Percentiles rank a stretch among this genome's conserved stretches.
These are phyloP conservation scores for Bradypus variegatus DNA, from an alignment of 2,797 vertebrate genomes.

Conservation along the genomic window DNA sequence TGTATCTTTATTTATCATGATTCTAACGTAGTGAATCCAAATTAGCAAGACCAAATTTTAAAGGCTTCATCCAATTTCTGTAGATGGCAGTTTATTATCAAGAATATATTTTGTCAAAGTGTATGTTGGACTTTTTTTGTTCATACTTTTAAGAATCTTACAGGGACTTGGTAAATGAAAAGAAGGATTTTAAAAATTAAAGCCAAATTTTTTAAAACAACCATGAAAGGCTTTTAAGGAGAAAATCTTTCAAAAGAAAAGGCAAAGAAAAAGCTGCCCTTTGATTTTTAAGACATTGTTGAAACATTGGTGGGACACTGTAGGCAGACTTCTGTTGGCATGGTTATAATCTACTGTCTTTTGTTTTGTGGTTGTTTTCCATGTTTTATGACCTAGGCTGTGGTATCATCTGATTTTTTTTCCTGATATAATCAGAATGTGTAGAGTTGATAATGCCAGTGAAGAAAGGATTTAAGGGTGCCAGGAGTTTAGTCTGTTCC, in stretches of 20 bases:
- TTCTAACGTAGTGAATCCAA: conserved; percentile 25
- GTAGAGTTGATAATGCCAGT: conserved; percentile 31
- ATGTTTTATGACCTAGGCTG: conserved; percentile 18
- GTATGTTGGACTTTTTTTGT: not conserved
- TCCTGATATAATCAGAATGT: conserved; percentile 18
- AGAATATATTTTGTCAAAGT: not conserved
- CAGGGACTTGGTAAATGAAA: conserved; percentile 16
- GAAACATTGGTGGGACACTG: conserved; percentile 26
- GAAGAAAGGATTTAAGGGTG: not conserved
- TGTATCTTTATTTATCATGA: not conserved
- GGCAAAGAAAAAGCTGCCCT: conserved; percentile 8
- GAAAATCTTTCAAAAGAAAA: conserved; percentile 38
- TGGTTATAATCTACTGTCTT: conserved; percentile 17
- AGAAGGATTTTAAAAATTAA: not conserved
- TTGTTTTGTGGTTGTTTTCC: conserved; percentile 41
- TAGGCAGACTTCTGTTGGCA: conserved; percentile 43
- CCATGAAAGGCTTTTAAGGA: conserved; percentile 3
- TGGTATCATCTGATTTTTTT: conserved; percentile 22
- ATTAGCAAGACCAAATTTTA: conserved; percentile 21
- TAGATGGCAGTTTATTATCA: not conserved
- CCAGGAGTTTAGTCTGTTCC: conserved; percentile 6
- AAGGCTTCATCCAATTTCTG: conserved; percentile 9
- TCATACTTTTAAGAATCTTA: not conserved
- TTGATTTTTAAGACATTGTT: conserved; percentile 41
- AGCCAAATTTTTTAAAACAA: conserved; percentile 22